Evolutionary conservation across 2,888 invertebrate species (phyloP).

Genomic region (Acrobasis consociella): DNA sequence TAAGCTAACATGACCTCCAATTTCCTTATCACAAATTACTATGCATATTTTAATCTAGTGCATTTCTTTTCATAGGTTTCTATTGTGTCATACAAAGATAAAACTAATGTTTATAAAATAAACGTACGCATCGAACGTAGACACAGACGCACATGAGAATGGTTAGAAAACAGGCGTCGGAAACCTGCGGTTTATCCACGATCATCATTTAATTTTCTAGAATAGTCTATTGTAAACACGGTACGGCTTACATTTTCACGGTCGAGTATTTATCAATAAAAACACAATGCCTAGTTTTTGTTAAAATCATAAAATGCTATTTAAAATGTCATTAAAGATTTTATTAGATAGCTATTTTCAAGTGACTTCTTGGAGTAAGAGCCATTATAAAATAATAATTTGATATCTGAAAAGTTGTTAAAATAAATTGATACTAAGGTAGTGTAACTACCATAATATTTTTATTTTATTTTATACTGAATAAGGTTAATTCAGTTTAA

Average conservation of each 20-base stretch:
- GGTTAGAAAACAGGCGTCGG: conserved; percentile 34
- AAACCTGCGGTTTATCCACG: conserved; percentile 32
- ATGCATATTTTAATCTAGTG: background rate
- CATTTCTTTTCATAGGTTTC: background rate
- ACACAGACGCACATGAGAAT: conserved; percentile 1
- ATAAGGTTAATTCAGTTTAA: too few relatives aligned
- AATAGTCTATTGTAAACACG: conserved; percentile 15
- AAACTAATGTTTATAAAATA: conserved; percentile 1
- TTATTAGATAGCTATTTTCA: background rate
- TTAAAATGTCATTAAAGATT: background rate
- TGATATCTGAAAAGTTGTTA: background rate
- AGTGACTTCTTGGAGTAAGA: background rate
- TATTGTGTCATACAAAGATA: background rate
- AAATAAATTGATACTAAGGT: too few relatives aligned
- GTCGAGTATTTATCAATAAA: conserved; percentile 8
- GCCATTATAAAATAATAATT: background rate
- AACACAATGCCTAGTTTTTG: conserved; percentile 5
- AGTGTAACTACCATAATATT: too few relatives aligned
- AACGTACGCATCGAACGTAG: background rate
- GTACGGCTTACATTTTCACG: background rate
- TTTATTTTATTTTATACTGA: too few relatives aligned
- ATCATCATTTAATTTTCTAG: conserved; percentile 5
- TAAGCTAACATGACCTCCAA: background rate
- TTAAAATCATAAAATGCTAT: background rate
- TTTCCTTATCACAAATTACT: background rate